Conservation (phyloP, 2,797 vertebrate species). For the Liparis tanakae region DNA sequence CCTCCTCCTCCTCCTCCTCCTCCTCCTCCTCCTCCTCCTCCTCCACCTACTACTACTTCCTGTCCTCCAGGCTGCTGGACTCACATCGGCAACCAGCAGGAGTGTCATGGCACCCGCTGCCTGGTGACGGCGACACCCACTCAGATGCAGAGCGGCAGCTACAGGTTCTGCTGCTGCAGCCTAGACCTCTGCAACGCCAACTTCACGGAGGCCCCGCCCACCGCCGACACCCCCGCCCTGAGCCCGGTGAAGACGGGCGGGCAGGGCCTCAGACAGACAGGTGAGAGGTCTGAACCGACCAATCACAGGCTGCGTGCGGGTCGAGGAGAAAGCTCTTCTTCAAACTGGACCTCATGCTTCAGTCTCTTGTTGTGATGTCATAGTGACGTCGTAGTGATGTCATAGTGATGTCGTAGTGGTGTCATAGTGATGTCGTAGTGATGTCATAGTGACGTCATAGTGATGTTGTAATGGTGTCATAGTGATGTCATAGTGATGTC, state of each 20-base stretch:
- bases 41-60: too few relatives aligned
- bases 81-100: conserved; percentile 88
- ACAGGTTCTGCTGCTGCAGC: conserved; percentile 95
- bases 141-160: conserved; percentile 90
- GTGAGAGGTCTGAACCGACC: conserved; percentile 20
- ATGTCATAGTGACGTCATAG: too few relatives aligned
- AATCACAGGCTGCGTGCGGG: background rate
- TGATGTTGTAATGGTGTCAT: too few relatives aligned
- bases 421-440: too few relatives aligned
- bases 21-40: too few relatives aligned
- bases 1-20: too few relatives aligned
- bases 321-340: too few relatives aligned
- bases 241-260: conserved; percentile 79
- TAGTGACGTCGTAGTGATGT: too few relatives aligned
- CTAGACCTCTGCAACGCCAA: conserved; percentile 93
- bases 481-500: too few relatives aligned
- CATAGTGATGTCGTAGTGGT: too few relatives aligned
- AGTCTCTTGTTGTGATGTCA: background rate
- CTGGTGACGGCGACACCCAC: conserved; percentile 88
- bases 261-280: conserved; percentile 14
- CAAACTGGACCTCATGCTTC: too few relatives aligned
- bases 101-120: conserved; percentile 91
- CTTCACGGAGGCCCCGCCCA: conserved; percentile 70
- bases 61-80: conserved; percentile 90
- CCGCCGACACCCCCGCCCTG: conserved; percentile 82